Evolutionary conservation across 2,113 vertebrate species (phyloP).

Genomic region (Sorex araneus): DNA sequence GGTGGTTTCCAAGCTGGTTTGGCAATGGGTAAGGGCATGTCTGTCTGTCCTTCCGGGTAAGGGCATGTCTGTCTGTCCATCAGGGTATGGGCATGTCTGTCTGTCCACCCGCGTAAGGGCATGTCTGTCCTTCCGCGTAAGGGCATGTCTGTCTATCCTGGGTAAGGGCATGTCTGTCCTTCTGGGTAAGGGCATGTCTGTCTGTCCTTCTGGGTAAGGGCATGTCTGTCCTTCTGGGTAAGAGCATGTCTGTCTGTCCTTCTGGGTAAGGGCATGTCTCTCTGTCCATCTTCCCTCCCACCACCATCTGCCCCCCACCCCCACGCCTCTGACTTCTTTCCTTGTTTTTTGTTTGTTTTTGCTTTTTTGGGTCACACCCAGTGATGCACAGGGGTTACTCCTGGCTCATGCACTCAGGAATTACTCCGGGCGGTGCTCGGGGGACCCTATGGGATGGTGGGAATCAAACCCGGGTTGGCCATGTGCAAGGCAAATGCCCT

Average conservation of each 20-base stretch:
- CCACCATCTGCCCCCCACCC: rapidly evolving
- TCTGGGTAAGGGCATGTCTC: slow-evolving; percentile 73
- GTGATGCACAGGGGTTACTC: too few species aligned
- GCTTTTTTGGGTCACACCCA: too few species aligned
- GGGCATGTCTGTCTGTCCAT: neutral
- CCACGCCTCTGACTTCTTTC: too few species aligned
- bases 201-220: slow-evolving; percentile 83
- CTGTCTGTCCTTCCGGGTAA: slow-evolving; percentile 72
- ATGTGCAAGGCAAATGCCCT: too few species aligned
- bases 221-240: slow-evolving; percentile 63
- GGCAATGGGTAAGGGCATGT: slow-evolving; percentile 76
- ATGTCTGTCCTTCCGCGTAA: slow-evolving; percentile 58
- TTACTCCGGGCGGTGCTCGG: too few species aligned
- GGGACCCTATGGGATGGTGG: too few species aligned
- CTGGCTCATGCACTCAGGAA: too few species aligned
- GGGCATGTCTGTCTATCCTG: neutral
- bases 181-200: slow-evolving; percentile 71
- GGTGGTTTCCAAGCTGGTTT: slow-evolving; percentile 77
- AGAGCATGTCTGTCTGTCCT: neutral
- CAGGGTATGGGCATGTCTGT: slow-evolving; percentile 69
- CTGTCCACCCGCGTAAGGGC: too few species aligned
- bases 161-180: slow-evolving; percentile 68
- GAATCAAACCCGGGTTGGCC: too few species aligned
- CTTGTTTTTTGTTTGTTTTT: too few species aligned
- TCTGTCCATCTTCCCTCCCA: neutral